phyloP scores from a whole-genome alignment of 2,113 vertebrate genomes.

The Neolamprologus longior region DNA sequence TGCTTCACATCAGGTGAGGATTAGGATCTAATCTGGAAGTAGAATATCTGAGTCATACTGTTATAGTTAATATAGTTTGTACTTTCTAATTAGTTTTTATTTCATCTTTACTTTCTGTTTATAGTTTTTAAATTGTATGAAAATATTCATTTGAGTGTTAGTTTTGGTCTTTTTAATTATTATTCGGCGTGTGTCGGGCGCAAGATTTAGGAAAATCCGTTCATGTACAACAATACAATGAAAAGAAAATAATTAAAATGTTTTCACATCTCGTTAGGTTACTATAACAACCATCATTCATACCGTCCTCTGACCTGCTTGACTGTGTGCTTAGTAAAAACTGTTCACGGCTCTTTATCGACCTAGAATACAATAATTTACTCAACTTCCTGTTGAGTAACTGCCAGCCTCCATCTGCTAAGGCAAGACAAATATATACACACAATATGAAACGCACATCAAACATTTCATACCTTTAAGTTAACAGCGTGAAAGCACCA shows the following conservation, averaged over 20 bases:
- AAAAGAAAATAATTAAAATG: background rate
- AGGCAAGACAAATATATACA: background rate
- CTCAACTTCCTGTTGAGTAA: conserved; percentile 2
- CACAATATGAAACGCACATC: background rate
- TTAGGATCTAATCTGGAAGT: background rate
- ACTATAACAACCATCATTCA: background rate
- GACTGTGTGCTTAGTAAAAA: background rate
- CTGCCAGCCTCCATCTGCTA: background rate
- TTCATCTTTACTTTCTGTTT: background rate
- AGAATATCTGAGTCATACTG: background rate
- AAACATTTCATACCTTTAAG: background rate
- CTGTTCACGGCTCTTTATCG: background rate
- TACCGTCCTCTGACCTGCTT: background rate
- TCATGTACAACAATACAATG: rapidly evolving
- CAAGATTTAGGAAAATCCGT: background rate
- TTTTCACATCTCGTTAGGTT: background rate
- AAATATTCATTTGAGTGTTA: background rate
- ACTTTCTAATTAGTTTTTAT: background rate
- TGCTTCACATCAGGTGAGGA: conserved; percentile 2
- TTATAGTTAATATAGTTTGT: background rate
- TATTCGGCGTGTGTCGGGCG: rapidly evolving
- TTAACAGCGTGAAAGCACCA: background rate
- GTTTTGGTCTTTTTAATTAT: background rate
- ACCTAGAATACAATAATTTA: background rate
- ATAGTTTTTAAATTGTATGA: background rate